Percentiles rank a stretch among this genome's conserved stretches.
Evolutionary conservation across 2,797 vertebrate genomes (phyloP).

Genomic region (Furcifer pardalis): DNA sequence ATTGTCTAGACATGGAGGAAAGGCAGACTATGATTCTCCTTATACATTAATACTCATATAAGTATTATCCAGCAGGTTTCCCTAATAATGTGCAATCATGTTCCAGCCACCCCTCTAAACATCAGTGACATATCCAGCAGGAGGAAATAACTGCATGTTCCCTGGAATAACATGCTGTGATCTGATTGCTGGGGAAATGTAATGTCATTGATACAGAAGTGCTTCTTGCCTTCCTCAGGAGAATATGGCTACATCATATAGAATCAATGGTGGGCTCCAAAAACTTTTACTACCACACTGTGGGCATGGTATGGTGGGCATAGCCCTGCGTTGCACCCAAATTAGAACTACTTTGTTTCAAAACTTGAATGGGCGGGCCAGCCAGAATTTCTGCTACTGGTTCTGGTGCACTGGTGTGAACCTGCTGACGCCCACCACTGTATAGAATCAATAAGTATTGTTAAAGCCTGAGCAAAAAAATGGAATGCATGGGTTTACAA

Average conservation of each 20-base stretch:
- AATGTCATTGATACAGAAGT: background rate
- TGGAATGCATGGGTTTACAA: background rate
- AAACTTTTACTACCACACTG: too few relatives aligned
- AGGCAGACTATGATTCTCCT: background rate
- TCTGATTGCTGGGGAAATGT: background rate
- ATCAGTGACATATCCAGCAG: too few relatives aligned
- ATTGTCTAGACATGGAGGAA: too few relatives aligned
- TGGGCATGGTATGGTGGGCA: too few relatives aligned
- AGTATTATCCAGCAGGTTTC: background rate
- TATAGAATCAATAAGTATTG: background rate
- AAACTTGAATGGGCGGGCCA: too few relatives aligned
- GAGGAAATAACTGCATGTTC: background rate
- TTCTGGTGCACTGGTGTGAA: too few relatives aligned
- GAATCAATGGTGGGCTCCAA: too few relatives aligned
- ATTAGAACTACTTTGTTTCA: too few relatives aligned
- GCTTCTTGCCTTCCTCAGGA: background rate
- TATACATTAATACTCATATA: background rate
- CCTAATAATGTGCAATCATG: background rate
- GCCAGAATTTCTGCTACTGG: too few relatives aligned
- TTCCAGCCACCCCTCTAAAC: background rate
- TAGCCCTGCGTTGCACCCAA: too few relatives aligned
- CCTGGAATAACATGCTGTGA: background rate
- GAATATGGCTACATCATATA: background rate
- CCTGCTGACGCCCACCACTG: too few relatives aligned
- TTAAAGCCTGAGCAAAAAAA: background rate